Percentiles rank a stretch among this genome's conserved stretches.
Conservation (phyloP, 1,140 invertebrate species). For the Mactra quadrangularis region DNA sequence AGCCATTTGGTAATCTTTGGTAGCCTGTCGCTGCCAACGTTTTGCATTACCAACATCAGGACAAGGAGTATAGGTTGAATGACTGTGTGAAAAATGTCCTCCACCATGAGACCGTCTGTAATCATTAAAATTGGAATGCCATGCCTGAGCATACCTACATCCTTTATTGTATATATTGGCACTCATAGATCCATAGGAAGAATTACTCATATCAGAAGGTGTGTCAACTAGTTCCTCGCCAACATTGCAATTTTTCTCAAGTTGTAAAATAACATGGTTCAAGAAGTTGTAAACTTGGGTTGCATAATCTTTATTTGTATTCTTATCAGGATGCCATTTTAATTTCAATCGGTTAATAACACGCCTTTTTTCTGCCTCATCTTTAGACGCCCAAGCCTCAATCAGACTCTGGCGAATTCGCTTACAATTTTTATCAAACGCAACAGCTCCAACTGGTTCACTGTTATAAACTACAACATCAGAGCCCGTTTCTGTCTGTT, state of each 20-base stretch:
- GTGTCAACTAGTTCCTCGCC: not conserved
- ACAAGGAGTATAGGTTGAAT: not conserved
- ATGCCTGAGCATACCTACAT: not conserved
- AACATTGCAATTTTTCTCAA: slow-evolving; percentile 58
- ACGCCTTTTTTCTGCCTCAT: slow-evolving; percentile 69
- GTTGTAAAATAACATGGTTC: slow-evolving; percentile 41
- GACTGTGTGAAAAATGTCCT: not conserved
- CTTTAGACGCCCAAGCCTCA: slow-evolving; percentile 68
- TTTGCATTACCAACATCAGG: slow-evolving; percentile 8
- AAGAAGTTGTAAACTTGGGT: slow-evolving; percentile 73
- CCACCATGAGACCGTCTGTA: not conserved
- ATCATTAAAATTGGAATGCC: not conserved
- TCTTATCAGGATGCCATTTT: slow-evolving; percentile 82
- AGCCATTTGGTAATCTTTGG: not conserved
- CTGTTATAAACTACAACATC: slow-evolving; percentile 19
- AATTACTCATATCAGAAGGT: not conserved
- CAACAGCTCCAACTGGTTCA: slow-evolving; percentile 11
- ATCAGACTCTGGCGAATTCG: slow-evolving; percentile 17
- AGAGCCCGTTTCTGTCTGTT: slow-evolving; percentile 18
- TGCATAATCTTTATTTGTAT: slow-evolving; percentile 73
- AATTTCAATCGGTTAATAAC: slow-evolving; percentile 75
- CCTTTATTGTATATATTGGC: slow-evolving; percentile 10
- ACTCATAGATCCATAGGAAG: not conserved
- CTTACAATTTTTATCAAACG: slow-evolving; percentile 48
- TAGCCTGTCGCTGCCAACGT: slow-evolving; percentile 21